Evolutionary conservation across 92 coral and sea anemone species (phyloP).

Genomic region (Chrysogorgia sp.): DNA sequence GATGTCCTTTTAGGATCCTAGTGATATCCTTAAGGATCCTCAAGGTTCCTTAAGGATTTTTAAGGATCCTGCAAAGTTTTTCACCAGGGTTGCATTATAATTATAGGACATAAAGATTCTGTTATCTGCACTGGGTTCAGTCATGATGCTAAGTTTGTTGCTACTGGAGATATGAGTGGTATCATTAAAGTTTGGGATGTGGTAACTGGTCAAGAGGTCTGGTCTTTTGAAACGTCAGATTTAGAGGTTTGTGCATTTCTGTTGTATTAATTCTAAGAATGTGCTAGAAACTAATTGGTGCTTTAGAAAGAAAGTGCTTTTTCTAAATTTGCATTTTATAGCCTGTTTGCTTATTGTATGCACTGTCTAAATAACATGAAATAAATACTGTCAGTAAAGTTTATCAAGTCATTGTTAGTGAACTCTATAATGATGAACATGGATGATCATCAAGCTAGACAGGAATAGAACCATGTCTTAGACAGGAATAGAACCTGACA

Average conservation of each 20-base stretch:
- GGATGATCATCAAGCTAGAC: too few species aligned
- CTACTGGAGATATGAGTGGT: conserved; percentile 99
- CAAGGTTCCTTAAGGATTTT: too few species aligned
- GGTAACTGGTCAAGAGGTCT: conserved; percentile 71
- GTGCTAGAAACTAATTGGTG: neutral
- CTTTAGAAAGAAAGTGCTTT: neutral
- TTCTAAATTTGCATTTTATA: neutral
- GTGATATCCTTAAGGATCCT: neutral
- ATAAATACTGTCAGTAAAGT: too few species aligned
- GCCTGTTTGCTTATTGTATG: neutral
- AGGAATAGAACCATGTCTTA: too few species aligned
- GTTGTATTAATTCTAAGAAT: neutral
- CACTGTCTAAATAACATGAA: too few species aligned
- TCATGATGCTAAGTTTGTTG: conserved; percentile 88
- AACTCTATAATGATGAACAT: too few species aligned
- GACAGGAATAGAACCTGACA: too few species aligned
- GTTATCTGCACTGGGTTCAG: conserved; percentile 83
- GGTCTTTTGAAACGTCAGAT: conserved; percentile 93
- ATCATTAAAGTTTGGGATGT: conserved; percentile 84
- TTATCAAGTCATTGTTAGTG: too few species aligned
- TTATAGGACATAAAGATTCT: conserved; percentile 93
- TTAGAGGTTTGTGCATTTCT: conserved; percentile 68
- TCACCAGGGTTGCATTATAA: neutral
- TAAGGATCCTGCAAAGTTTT: neutral
- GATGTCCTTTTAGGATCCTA: neutral